Base-by-base conservation (phyloP, 1,140 invertebrate genomes). In the Triops cancriformis region DNA sequence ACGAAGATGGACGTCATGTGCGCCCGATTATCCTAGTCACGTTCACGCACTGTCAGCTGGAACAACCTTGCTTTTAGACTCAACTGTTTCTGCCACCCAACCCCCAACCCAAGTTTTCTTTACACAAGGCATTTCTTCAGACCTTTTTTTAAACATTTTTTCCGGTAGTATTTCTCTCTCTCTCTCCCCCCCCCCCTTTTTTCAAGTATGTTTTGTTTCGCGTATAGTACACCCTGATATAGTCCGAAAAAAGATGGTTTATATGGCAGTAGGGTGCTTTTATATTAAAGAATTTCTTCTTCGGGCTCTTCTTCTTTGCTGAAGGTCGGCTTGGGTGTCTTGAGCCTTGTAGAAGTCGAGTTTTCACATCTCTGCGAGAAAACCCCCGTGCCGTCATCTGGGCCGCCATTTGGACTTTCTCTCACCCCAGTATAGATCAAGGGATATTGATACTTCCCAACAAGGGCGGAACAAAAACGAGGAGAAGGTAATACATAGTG, bases 41-140 rank as follows among this genome's bases (percentile, higher is more conserved):
- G 51, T 64, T 64, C 51, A 64, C 51, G 51, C 51, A 64, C 51
- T 64, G 51, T 64, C 51, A 64, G 51, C 51, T 64, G 51, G 51
- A 64, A 64, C 51, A 64, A 64, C 51, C 51, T 37, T 37, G 31
- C 31, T 37, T 37, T 37, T 37, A 37, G 51, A n/a, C 51, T 64
- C 51, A 23, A 64, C 51, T 14, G 51, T 64, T 64, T 23, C 51
- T 64, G 10, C 51, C 51, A 37, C 31, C 31, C 31, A 2, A 64
- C 51, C 23, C 23, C 51, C 51, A 64, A 64, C 23, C 51, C 51
- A 64, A 64, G 51, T 64, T 64, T 64, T 23, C 51, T 37, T 37
- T 64, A 64, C 51, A 64, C 51, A 64, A 64, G 51, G 14, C 23
- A 18, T 64, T 64, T 64, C 51, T 23, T 23, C 14, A 64, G 51